These are phyloP conservation scores for Callipepla californica DNA, from an alignment of 2,113 vertebrate species.

Conservation along the genomic window DNA sequence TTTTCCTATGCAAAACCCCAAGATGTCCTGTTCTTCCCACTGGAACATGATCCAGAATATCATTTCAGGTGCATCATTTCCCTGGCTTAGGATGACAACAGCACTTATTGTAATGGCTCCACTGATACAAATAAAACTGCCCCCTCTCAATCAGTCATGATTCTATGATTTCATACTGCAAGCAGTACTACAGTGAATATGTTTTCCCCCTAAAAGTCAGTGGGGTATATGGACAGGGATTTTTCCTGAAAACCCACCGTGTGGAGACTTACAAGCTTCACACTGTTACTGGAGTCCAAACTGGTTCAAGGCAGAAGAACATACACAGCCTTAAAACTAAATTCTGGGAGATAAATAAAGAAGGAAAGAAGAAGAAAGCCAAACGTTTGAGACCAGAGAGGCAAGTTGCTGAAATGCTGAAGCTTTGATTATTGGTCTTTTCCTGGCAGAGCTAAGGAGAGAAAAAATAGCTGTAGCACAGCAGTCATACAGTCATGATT, in stretches of 20 bases:
- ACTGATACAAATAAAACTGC: background rate
- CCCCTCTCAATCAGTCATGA: background rate
- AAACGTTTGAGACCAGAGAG: background rate
- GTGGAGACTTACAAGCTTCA: background rate
- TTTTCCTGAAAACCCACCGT: background rate
- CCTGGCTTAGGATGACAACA: background rate
- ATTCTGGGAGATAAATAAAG: background rate
- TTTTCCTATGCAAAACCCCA: background rate
- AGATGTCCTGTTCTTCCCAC: background rate
- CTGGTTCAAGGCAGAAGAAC: background rate
- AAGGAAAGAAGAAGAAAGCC: background rate
- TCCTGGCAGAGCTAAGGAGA: background rate
- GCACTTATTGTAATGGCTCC: background rate
- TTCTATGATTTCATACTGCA: background rate
- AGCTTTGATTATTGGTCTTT: slow-evolving; percentile 28
- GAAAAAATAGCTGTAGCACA: background rate
- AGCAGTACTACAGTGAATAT: background rate
- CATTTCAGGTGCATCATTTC: background rate
- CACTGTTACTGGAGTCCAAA: background rate
- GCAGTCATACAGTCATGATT: background rate
- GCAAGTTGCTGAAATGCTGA: accelerated
- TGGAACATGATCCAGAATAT: background rate
- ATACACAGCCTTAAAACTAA: background rate
- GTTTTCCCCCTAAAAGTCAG: background rate
- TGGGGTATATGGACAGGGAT: accelerated